These are phyloP conservation scores for Pholis gunnellus DNA, from an alignment of 2,113 vertebrate species.

Conservation along the genomic window DNA sequence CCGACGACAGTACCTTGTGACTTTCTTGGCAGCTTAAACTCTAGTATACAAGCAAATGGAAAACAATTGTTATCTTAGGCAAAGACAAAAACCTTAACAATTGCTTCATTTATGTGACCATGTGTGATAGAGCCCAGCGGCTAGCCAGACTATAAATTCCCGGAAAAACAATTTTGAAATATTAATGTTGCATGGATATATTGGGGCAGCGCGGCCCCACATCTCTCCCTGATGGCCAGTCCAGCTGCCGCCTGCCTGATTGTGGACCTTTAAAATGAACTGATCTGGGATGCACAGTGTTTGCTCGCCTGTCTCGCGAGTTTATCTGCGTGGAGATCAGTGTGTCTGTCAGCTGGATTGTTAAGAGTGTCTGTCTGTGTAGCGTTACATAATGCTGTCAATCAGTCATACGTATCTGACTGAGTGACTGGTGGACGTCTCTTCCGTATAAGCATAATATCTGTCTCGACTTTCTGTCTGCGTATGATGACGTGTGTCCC, in stretches of 20 bases:
- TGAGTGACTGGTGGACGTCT: constrained; percentile 29
- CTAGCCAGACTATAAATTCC: constrained; percentile 62
- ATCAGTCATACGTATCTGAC: constrained; percentile 23
- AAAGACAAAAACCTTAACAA: constrained; percentile 27
- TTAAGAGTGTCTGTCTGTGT: constrained; percentile 21
- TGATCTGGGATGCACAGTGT: constrained; percentile 43
- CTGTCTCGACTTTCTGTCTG: constrained; percentile 46
- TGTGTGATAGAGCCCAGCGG: constrained; percentile 50
- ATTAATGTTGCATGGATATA: constrained; percentile 77
- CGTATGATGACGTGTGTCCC: constrained; percentile 33
- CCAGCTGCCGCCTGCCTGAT: constrained; percentile 70
- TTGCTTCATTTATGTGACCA: constrained; percentile 22
- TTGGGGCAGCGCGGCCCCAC: constrained; percentile 63
- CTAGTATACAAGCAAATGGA: not conserved
- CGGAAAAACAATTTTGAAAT: constrained; percentile 75
- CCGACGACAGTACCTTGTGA: not conserved
- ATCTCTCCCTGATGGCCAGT: constrained; percentile 70
- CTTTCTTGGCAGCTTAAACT: not conserved
- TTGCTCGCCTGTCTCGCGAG: constrained; percentile 24
- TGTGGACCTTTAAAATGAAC: constrained; percentile 63
- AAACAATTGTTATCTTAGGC: constrained; percentile 18
- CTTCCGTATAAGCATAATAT: constrained; percentile 49
- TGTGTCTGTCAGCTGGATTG: constrained; percentile 29
- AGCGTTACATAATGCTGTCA: constrained; percentile 31
- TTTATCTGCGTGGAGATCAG: constrained; percentile 34